A percentile compares a stretch with the other conserved stretches of the same genome.
phyloP scores from a whole-genome alignment of 2,797 vertebrate genomes.

The Monodelphis domestica region DNA sequence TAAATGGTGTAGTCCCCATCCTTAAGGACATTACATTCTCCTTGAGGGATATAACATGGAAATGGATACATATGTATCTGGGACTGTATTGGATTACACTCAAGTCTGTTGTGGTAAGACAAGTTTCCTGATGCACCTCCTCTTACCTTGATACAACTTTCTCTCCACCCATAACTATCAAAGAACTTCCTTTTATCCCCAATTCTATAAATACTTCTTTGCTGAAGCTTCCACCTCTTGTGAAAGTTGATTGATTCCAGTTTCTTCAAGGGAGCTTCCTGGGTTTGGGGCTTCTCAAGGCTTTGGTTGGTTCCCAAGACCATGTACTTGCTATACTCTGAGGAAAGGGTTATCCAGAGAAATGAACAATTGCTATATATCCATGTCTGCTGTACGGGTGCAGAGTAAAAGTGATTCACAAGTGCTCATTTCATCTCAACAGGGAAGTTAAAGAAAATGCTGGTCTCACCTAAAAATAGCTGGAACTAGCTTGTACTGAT shows the following conservation, averaged over 20 bases:
- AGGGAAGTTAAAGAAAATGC: neutral
- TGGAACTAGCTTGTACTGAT: neutral
- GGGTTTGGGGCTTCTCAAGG: neutral
- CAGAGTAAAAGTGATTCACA: neutral
- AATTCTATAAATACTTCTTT: neutral
- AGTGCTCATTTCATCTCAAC: neutral
- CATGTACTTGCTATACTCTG: neutral
- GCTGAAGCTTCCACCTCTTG: neutral
- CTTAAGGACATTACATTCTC: neutral
- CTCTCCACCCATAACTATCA: neutral
- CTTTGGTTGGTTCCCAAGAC: neutral
- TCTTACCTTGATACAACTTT: neutral
- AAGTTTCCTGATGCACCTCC: neutral
- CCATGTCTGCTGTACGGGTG: neutral
- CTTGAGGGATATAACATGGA: neutral
- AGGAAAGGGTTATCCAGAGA: neutral
- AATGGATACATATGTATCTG: neutral
- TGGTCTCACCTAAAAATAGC: neutral
- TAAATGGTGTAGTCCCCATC: neutral
- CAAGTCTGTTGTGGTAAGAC: neutral
- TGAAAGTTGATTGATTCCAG: neutral
- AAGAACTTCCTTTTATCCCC: neutral
- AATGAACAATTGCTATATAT: neutral
- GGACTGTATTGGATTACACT: neutral
- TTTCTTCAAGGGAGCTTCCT: neutral